Conservation (phyloP, 2,888 invertebrate species). For the Homarus gammarus region DNA sequence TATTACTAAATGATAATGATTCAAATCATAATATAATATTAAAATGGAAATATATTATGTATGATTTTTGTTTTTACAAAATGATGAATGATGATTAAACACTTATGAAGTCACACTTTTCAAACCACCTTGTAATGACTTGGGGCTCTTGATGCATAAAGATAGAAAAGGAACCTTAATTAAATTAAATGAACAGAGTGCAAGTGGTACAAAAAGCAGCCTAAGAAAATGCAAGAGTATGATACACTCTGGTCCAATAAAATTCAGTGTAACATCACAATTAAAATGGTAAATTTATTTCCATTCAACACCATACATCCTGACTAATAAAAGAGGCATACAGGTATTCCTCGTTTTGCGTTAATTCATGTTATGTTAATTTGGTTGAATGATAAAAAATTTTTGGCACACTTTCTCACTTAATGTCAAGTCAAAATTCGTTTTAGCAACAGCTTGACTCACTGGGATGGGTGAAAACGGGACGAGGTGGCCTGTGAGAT, state of each 20-base stretch:
- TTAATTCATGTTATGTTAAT: neutral
- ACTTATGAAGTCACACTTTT: neutral
- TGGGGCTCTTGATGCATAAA: neutral
- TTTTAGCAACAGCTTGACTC: too few species aligned
- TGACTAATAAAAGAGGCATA: neutral
- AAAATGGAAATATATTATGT: too few species aligned
- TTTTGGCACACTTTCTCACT: neutral
- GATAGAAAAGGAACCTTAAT: too few species aligned
- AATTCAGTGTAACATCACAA: neutral
- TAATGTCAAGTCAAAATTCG: neutral
- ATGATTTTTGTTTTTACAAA: too few species aligned
- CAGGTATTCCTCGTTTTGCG: neutral
- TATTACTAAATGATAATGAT: neutral
- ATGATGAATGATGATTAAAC: neutral
- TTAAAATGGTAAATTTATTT: neutral
- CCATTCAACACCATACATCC: neutral
- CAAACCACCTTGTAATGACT: neutral
- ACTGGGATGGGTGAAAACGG: too few species aligned
- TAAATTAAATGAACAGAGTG: neutral
- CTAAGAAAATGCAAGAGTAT: neutral
- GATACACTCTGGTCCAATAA: constrained; percentile 23
- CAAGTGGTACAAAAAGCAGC: constrained; percentile 26
- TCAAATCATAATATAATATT: neutral
- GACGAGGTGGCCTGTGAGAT: too few species aligned
- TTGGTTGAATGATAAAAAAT: too few species aligned